These are phyloP conservation scores for Erpetoichthys calabaricus DNA, from an alignment of 2,797 vertebrate genomes.

Conservation along the genomic window DNA sequence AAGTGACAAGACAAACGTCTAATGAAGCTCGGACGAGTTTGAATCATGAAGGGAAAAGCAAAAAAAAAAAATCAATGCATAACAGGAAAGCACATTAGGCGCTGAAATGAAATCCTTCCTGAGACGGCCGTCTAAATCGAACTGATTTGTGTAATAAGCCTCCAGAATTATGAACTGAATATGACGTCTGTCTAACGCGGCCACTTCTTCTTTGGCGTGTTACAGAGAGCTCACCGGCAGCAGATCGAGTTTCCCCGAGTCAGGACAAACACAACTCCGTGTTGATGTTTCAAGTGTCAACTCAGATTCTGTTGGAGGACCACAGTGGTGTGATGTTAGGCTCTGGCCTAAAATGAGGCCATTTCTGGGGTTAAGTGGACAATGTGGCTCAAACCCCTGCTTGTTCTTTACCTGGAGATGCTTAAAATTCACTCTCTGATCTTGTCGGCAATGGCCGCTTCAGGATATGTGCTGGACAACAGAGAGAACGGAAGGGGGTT, in stretches of 20 bases:
- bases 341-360: no score
- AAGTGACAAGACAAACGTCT: not conserved
- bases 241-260: slow-evolving; percentile 1
- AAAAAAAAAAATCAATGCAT: slow-evolving; percentile 12
- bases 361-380: no score
- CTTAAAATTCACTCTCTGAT: slow-evolving; percentile 19
- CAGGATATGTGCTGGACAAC: no score
- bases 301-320: not conserved
- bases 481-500: no score
- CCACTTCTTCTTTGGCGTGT: no score
- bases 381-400: slow-evolving; percentile 22
- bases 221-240: slow-evolving; percentile 1
- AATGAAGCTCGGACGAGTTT: slow-evolving; percentile 12
- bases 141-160: no score
- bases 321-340: slow-evolving; percentile 8
- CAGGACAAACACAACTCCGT: slow-evolving; percentile 5
- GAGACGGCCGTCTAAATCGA: not conserved
- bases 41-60: slow-evolving; percentile 10
- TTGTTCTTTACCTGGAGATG: slow-evolving; percentile 31
- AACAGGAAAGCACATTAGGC: not conserved
- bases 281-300: slow-evolving; percentile 9
- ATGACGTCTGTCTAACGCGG: no score
- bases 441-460: no score
- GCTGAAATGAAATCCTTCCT: slow-evolving; percentile 17
- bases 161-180: no score